These are phyloP conservation scores for Toxotes lorentzi DNA, from an alignment of 2,797 vertebrate genomes.

Conservation along the genomic window DNA sequence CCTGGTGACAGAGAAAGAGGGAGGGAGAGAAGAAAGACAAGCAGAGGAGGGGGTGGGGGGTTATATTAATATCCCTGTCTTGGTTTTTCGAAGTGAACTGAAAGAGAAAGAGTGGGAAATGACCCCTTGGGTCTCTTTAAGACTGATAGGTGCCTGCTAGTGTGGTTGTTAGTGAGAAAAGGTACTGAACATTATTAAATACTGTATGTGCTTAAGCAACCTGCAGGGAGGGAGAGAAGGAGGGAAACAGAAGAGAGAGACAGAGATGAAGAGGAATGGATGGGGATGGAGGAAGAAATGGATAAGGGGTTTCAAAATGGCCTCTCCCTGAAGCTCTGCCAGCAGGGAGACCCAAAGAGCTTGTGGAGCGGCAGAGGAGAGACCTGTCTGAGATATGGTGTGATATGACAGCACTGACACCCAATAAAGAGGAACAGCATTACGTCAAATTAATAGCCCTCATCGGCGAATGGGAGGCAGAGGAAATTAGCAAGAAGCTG, in stretches of 20 bases:
- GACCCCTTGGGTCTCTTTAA: slow-evolving; percentile 90
- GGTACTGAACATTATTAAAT: slow-evolving; percentile 90
- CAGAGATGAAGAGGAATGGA: slow-evolving; percentile 17
- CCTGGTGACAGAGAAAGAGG: slow-evolving; percentile 27
- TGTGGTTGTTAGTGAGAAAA: slow-evolving; percentile 78
- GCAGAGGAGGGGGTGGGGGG: not conserved
- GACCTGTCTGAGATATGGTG: slow-evolving; percentile 81
- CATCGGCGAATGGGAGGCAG: slow-evolving; percentile 87
- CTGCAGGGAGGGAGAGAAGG: slow-evolving; percentile 84
- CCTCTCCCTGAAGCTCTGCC: slow-evolving; percentile 37
- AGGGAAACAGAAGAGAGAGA: slow-evolving; percentile 50
- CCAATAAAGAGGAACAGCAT: slow-evolving; percentile 88
- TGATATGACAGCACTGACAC: slow-evolving; percentile 89
- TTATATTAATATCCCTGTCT: slow-evolving; percentile 91
- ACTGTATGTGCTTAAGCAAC: slow-evolving; percentile 86
- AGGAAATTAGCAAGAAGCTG: slow-evolving; percentile 87
- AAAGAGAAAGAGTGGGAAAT: slow-evolving; percentile 91
- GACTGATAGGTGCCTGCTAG: slow-evolving; percentile 88
- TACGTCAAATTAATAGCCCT: slow-evolving; percentile 85
- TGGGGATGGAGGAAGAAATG: slow-evolving; percentile 10
- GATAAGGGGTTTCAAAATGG: slow-evolving; percentile 56
- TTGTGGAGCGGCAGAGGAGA: slow-evolving; percentile 14
- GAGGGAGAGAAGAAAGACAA: slow-evolving; percentile 19
- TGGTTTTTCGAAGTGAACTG: slow-evolving; percentile 85
- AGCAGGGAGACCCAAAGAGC: slow-evolving; percentile 33